These are phyloP conservation scores for Alcis repandata DNA, from an alignment of 2,888 invertebrate species.

Conservation along the genomic window DNA sequence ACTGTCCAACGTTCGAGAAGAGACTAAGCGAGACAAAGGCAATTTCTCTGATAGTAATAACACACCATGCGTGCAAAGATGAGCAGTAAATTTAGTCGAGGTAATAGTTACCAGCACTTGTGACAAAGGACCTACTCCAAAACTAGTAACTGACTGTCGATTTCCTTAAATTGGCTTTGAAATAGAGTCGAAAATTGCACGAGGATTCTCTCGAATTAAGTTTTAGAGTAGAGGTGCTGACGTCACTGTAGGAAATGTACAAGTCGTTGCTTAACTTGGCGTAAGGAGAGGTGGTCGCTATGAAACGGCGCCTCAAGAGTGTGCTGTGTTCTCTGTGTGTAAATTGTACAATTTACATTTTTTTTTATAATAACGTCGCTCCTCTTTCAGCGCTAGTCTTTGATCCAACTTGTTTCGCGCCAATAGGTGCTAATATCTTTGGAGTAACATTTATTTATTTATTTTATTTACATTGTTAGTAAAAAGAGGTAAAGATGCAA, in stretches of 20 bases:
- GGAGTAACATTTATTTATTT: too few relatives aligned
- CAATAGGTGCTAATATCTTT: too few relatives aligned
- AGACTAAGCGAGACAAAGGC: conserved; percentile 29
- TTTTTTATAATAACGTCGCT: too few relatives aligned
- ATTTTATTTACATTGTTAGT: too few relatives aligned
- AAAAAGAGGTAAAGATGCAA: too few relatives aligned
- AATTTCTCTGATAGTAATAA: conserved; percentile 32
- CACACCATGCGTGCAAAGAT: conserved; percentile 30
- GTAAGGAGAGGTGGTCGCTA: conserved; percentile 14
- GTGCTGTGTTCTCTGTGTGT: neutral
- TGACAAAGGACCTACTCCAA: neutral
- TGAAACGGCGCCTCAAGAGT: neutral
- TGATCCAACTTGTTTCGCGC: too few relatives aligned
- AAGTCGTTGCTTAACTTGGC: conserved; percentile 9
- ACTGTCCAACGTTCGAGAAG: conserved; percentile 11
- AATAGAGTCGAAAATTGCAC: conserved; percentile 11
- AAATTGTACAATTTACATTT: too few relatives aligned
- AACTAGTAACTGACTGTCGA: neutral
- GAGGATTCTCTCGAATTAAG: neutral
- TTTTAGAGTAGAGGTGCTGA: conserved; percentile 3
- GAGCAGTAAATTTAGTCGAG: conserved; percentile 30
- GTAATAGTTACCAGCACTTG: conserved; percentile 12
- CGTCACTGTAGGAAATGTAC: conserved; percentile 4
- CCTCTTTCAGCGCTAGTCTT: too few relatives aligned
- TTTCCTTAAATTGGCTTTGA: neutral